Conservation (phyloP, 64 coral and sea anemone genomes). For the Montipora foliosa region DNA sequence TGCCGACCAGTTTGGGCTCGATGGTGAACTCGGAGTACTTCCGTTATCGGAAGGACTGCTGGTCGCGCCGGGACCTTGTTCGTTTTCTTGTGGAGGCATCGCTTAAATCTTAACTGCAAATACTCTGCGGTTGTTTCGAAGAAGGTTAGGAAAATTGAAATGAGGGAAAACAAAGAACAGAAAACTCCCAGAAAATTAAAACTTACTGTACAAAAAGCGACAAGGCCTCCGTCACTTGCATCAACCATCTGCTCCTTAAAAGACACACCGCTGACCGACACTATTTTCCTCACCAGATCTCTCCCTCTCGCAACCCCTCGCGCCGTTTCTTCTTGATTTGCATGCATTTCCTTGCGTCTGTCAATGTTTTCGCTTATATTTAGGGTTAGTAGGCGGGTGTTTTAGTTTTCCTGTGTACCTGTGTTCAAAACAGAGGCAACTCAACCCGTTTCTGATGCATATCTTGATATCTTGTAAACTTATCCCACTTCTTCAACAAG, state of each 20-base stretch:
- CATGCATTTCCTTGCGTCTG: no score
- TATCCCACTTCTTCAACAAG: no score
- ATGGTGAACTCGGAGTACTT: background rate
- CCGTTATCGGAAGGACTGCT: background rate
- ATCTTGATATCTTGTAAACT: no score
- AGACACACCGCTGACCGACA: background rate
- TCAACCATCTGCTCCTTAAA: conserved; percentile 40
- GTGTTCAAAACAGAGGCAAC: no score
- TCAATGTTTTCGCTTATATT: no score
- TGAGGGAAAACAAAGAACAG: background rate
- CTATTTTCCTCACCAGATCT: conserved; percentile 7
- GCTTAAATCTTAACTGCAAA: background rate
- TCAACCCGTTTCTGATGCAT: no score
- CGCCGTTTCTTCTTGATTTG: background rate
- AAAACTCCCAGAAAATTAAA: background rate
- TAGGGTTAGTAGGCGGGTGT: no score
- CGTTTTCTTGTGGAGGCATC: conserved; percentile 75
- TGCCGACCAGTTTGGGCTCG: conserved; percentile 65
- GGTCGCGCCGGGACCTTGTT: background rate
- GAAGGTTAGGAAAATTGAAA: background rate
- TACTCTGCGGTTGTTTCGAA: background rate
- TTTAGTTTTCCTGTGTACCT: no score
- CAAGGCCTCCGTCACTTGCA: background rate
- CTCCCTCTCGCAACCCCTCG: background rate
- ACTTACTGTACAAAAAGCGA: background rate